Percentiles rank a stretch among this genome's conserved stretches.
phyloP scores from a whole-genome alignment of 2,113 vertebrate genomes.

The Poeciliopsis prolifica region DNA sequence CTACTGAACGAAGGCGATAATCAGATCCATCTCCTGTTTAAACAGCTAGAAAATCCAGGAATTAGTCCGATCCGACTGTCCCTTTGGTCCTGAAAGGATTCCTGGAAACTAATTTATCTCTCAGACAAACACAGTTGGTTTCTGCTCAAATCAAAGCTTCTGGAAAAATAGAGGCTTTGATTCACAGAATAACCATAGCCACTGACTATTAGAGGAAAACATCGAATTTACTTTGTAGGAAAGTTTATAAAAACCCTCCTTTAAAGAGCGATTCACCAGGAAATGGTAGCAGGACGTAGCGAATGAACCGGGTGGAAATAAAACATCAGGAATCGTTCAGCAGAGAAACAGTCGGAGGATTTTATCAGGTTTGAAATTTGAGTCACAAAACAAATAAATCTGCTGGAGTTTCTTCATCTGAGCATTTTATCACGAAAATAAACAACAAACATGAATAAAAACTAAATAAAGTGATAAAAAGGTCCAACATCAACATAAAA shows the following conservation, averaged over 20 bases:
- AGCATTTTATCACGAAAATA: too few relatives aligned
- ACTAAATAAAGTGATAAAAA: too few relatives aligned
- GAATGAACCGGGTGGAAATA: background rate
- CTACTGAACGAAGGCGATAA: background rate
- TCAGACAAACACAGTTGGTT: background rate
- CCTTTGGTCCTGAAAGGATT: background rate
- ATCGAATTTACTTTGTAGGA: background rate
- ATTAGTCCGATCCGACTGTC: slow-evolving; percentile 2
- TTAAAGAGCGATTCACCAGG: too few relatives aligned
- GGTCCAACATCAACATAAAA: too few relatives aligned
- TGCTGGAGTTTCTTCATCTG: too few relatives aligned
- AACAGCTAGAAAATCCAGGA: background rate
- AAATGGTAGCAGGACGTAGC: too few relatives aligned
- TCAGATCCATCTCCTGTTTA: background rate
- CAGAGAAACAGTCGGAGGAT: background rate
- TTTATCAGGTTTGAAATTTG: background rate
- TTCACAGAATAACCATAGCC: background rate
- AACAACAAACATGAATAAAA: too few relatives aligned
- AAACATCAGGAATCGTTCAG: background rate
- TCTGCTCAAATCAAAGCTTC: background rate
- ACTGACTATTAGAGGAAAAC: background rate
- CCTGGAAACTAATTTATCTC: background rate
- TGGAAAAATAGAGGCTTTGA: background rate
- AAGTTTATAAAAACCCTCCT: too few relatives aligned
- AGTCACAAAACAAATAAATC: background rate